Base-by-base conservation (phyloP, 2,888 invertebrate genomes). In the Therioaphis trifolii region DNA sequence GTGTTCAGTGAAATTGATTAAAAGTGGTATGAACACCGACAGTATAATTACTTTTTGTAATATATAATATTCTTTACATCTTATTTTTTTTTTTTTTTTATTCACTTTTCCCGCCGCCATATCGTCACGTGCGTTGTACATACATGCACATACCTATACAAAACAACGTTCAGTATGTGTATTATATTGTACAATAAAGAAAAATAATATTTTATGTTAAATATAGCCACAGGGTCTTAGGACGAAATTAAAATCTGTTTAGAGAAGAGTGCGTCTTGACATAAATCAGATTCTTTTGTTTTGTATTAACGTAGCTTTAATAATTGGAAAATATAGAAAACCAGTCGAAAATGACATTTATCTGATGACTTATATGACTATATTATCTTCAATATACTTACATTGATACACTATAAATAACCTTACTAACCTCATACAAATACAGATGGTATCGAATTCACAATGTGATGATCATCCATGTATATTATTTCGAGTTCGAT, bases 211-310 rank as follows among this genome's bases (percentile, higher is more conserved):
- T 68, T 78, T 18, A 1, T 78, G 68, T 68, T 40, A 68, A 78
- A 78, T 24, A 52, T 11, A 18, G 40, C 78, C 78, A 24, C 18
- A 2, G 68, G 78, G 52, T 35, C 40, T 52, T 78, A 52, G 52
- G 49, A 40, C 78, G 52, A 24, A 55, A 78, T 78, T 78, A 78
- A 78, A 78, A 78, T 49, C 49, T 77, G 63, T 77, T 63, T 27
- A 63, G 76, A 75, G 18, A 9, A 40, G 24, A n/a, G 40, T n/a
- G 46, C 46, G n/a, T 63, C 27, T 7, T 27, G 9, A 76, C n/a
- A 63, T 2, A 77, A 46, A 77, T 66, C 49, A 49, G 49, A 77
- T 77, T 77, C 63, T 63, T 63, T 77, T 77, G 63, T 77, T 77
- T 77, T 66, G 49, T 29, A 9, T 15, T 27, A 43, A 14, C 5